These are phyloP conservation scores for Mobula hypostoma DNA, from an alignment of 2,113 vertebrate genomes.

Conservation along the genomic window DNA sequence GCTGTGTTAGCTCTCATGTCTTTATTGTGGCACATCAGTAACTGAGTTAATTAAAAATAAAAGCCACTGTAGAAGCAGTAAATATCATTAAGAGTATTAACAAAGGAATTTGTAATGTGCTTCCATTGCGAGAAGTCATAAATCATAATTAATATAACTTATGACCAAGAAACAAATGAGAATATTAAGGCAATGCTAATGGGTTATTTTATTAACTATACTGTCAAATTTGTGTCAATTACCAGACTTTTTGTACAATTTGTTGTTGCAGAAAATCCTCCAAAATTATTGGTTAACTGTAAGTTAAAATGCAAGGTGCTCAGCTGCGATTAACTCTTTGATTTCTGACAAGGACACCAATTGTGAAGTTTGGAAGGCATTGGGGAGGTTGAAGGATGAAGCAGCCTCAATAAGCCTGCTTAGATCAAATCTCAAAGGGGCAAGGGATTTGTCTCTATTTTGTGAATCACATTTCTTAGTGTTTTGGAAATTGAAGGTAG, in stretches of 20 bases:
- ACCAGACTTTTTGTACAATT: background rate
- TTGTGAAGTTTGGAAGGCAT: background rate
- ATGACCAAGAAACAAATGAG: constrained; percentile 27
- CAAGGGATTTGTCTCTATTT: no score
- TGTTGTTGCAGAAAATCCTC: background rate
- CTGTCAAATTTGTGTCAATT: constrained; percentile 28
- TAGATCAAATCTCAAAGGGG: no score
- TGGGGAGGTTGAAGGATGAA: no score
- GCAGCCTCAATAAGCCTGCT: no score
- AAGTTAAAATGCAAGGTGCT: background rate
- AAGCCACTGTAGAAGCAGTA: background rate
- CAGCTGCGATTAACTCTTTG: background rate
- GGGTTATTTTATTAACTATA: constrained; percentile 20
- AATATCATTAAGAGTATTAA: constrained; percentile 29
- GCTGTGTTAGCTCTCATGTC: background rate
- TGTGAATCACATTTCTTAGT: no score
- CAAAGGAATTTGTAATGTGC: constrained; percentile 8
- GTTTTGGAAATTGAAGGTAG: no score
- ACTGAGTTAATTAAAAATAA: constrained; percentile 25
- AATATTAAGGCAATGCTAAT: constrained; percentile 22
- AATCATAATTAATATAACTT: constrained; percentile 31
- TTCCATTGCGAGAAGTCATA: constrained; percentile 9
- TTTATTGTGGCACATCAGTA: constrained; percentile 27
- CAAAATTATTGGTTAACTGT: background rate
- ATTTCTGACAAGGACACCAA: background rate